Evolutionary conservation across 2,113 vertebrate genomes (phyloP), one percentile per base, ranked within the genome.

Genomic region (Procavia capensis): DNA sequence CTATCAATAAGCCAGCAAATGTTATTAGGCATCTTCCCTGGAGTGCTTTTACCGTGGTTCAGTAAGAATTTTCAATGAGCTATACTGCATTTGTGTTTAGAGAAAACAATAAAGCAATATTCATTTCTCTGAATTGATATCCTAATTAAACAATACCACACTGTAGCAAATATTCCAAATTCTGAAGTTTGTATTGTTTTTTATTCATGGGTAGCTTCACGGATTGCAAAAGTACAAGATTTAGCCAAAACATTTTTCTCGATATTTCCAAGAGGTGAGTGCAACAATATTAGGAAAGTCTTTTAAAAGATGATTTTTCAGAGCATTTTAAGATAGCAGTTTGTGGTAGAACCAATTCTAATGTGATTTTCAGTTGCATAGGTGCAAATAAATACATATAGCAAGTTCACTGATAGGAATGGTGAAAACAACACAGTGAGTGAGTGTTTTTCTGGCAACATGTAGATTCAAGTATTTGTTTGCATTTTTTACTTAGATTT

Each of bases 121-220:
- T 94, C 45, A 39, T 94, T 85, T 92, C 45, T 85, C 76, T 84
- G 34, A 19, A 22, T 5, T 88, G 81, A 57, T 54, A 80, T 83
- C n/a, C 79, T 94, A 91, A 93, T 86, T 83, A 66, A 85, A 79
- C 27, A 92, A 66, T 39, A 31, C 39, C 24, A 79, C 90, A 86
- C 25, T 68, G 91, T 84, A 75, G 61, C n/a, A 29, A 41, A 89
- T 89, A 80, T 13, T 80, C 66, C 89, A 96, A n/a, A 80, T 80
- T 83, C 85, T 14, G 9, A 45, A 83, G n/a, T 25, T 83, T 88
- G 50, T 88, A 59, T 68, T 72, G 59, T 36, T 64, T 64, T 91
- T 79, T 95, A 86, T 72, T 93, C 20, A 66, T 88, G 39, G 25
- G 72, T 95, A 79, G 57, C 24, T 79, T 85, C 66, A 57, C n/a